phyloP scores from a whole-genome alignment of 2,113 vertebrate genomes.

The Pangasianodon gigas region DNA sequence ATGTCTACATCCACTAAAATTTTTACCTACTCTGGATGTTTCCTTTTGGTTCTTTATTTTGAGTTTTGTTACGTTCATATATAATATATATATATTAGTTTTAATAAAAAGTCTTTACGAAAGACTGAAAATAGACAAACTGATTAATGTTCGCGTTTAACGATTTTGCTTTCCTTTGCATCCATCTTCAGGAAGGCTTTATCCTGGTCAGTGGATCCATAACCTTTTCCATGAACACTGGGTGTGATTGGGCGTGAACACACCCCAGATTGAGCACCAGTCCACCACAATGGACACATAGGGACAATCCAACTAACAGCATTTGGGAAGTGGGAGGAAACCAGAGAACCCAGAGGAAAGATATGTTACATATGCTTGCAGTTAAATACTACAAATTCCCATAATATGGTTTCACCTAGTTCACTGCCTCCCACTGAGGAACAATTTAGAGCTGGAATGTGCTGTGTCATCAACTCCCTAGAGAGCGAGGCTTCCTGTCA shows the following conservation, averaged over 20 bases:
- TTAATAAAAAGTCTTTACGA: background rate
- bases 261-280: background rate
- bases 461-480: slow-evolving; percentile 21
- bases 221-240: background rate
- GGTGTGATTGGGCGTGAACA: background rate
- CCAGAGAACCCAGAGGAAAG: background rate
- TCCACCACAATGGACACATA: background rate
- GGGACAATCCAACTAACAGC: background rate
- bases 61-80: background rate
- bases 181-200: background rate
- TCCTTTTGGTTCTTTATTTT: background rate
- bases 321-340: background rate
- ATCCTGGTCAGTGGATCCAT: background rate
- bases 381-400: slow-evolving; percentile 16
- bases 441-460: slow-evolving; percentile 10
- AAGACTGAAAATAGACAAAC: background rate
- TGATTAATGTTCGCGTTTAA: background rate
- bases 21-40: background rate
- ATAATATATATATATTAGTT: no score
- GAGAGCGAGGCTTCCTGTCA: slow-evolving; percentile 21
- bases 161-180: background rate
- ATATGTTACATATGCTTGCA: background rate
- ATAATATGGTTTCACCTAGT: background rate
- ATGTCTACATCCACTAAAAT: background rate
- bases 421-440: slow-evolving; percentile 13